phyloP scores from a whole-genome alignment of 2,888 invertebrate genomes.

The Pemphredon lugubris region DNA sequence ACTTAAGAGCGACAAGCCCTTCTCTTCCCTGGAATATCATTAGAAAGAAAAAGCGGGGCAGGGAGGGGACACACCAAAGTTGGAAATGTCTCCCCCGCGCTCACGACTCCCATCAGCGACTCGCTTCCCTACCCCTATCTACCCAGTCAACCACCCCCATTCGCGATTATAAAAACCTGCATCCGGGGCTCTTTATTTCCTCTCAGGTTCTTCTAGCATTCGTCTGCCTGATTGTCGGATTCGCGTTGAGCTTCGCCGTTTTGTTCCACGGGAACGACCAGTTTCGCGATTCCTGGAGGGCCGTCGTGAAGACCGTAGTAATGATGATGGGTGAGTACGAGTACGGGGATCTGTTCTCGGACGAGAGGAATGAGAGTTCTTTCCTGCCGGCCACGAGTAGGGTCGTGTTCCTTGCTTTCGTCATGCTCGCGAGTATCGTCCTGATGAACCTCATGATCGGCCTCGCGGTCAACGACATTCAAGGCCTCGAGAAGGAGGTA shows the following conservation, averaged over 20 bases:
- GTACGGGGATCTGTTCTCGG: conserved; percentile 80
- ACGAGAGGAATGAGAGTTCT: conserved; percentile 33
- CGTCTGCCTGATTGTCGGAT: conserved; percentile 83
- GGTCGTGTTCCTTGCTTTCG: conserved; percentile 82
- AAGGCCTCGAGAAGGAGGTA: conserved; percentile 73
- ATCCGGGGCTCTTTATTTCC: conserved; percentile 67
- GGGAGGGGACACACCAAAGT: conserved; percentile 28
- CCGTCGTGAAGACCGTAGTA: conserved; percentile 82
- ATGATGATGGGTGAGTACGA: conserved; percentile 85
- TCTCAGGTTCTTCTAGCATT: conserved; percentile 82
- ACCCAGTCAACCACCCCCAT: conserved; percentile 37
- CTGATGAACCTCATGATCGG: conserved; percentile 84
- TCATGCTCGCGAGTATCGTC: conserved; percentile 82
- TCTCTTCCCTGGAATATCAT: conserved; percentile 53
- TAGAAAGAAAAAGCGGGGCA: conserved; percentile 52
- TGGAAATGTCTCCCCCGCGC: conserved; percentile 44
- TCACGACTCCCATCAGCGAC: conserved; percentile 49
- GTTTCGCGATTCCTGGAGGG: conserved; percentile 73
- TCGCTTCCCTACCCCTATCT: conserved; percentile 50
- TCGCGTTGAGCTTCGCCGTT: conserved; percentile 83
- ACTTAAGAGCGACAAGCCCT: conserved; percentile 25
- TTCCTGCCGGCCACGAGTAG: conserved; percentile 77
- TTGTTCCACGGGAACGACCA: conserved; percentile 81
- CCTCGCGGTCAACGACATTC: conserved; percentile 83
- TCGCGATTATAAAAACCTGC: conserved; percentile 64